phyloP scores from a whole-genome alignment of 1,140 invertebrate species.

The Araneus ventricosus region DNA sequence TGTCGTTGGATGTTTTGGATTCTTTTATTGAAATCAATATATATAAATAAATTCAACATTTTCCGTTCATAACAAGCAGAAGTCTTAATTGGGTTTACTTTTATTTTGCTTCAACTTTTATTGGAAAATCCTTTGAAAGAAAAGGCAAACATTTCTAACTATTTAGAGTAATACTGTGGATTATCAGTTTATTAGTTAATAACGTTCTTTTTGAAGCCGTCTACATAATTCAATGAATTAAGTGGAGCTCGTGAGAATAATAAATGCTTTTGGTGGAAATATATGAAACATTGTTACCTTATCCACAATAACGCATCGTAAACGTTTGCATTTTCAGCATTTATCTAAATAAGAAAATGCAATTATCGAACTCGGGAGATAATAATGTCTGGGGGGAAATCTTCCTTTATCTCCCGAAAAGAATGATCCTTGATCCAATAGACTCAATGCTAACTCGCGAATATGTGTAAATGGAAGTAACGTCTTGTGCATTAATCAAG shows the following conservation, averaged over 20 bases:
- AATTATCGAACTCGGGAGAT: not conserved
- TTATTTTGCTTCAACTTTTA: too few relatives aligned
- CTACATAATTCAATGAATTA: not conserved
- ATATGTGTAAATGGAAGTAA: slow-evolving; percentile 22
- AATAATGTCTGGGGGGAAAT: slow-evolving; percentile 18
- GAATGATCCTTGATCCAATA: not conserved
- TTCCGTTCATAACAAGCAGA: too few relatives aligned
- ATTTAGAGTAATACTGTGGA: too few relatives aligned
- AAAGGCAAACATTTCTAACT: too few relatives aligned
- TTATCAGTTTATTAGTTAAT: too few relatives aligned
- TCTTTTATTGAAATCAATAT: too few relatives aligned
- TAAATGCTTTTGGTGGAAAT: not conserved
- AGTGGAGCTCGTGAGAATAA: not conserved
- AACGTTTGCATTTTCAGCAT: not conserved
- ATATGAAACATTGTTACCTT: not conserved
- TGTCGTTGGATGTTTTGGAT: too few relatives aligned
- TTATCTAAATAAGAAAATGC: slow-evolving; percentile 12
- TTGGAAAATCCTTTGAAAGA: too few relatives aligned
- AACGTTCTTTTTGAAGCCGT: not conserved
- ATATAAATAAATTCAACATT: too few relatives aligned
- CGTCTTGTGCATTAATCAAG: slow-evolving; percentile 38
- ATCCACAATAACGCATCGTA: not conserved
- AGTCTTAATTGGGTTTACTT: too few relatives aligned
- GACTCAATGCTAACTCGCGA: not conserved
- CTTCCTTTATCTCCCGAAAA: slow-evolving; percentile 11